phyloP scores from a whole-genome alignment of 2,113 vertebrate genomes.

The Mesitornis unicolor region DNA sequence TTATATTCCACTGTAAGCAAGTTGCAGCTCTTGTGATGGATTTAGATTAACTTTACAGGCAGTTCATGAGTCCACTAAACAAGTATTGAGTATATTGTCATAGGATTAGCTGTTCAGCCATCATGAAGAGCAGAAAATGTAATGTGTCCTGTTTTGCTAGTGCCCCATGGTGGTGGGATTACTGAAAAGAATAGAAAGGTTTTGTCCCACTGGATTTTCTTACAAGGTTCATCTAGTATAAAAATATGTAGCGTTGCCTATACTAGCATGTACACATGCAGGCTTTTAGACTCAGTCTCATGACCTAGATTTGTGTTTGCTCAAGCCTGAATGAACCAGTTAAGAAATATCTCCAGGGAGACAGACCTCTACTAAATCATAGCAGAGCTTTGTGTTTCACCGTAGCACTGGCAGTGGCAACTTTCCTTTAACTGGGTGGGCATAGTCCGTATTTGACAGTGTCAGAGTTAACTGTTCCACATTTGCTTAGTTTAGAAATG shows the following conservation, averaged over 20 bases:
- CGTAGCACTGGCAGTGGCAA: neutral
- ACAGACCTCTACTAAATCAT: neutral
- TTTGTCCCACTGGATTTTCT: neutral
- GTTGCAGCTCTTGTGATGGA: neutral
- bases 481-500: neutral
- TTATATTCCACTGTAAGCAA: neutral
- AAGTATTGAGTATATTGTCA: neutral
- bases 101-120: neutral
- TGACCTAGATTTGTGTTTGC: conserved; percentile 62
- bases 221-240: neutral
- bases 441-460: accelerated
- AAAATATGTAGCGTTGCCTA: neutral
- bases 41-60: neutral
- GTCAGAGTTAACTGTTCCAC: neutral
- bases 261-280: neutral
- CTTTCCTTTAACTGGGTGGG: neutral
- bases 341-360: conserved; percentile 13
- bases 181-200: neutral
- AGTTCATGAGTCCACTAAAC: neutral
- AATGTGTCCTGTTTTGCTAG: neutral
- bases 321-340: conserved; percentile 2
- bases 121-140: neutral
- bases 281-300: neutral
- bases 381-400: neutral
- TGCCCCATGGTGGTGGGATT: neutral